Percentiles rank a stretch among this genome's conserved stretches.
Conservation (phyloP, 2,888 invertebrate genomes). For the Dione vanillae region DNA sequence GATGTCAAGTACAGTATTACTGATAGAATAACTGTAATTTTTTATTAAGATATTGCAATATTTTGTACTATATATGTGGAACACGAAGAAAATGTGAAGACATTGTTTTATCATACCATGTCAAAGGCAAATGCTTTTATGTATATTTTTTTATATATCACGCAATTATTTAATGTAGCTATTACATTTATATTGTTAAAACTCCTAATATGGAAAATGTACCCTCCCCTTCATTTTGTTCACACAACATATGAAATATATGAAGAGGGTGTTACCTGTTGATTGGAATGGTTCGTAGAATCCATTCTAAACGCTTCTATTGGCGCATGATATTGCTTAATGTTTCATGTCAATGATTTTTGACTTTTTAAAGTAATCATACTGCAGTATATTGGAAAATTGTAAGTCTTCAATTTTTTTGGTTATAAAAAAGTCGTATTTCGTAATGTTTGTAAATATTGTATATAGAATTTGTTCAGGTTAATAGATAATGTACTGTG, state of each 20-base stretch:
- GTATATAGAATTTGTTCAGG: slow-evolving; percentile 46
- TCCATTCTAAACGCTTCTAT: too few relatives aligned
- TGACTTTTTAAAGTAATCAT: background rate
- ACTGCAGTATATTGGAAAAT: background rate
- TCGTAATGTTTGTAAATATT: slow-evolving; percentile 43
- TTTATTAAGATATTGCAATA: background rate
- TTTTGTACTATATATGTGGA: background rate
- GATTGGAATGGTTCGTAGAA: background rate
- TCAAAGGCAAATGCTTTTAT: background rate
- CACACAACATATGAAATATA: too few relatives aligned
- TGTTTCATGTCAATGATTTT: background rate
- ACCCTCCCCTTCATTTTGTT: too few relatives aligned
- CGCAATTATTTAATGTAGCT: too few relatives aligned
- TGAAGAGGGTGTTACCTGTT: background rate
- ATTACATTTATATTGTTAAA: too few relatives aligned
- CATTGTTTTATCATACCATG: background rate
- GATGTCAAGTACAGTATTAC: slow-evolving; percentile 44
- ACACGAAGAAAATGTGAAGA: background rate
- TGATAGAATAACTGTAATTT: slow-evolving; percentile 32
- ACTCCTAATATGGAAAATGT: too few relatives aligned
- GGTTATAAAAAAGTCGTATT: slow-evolving; percentile 14
- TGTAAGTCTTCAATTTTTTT: slow-evolving; percentile 4
- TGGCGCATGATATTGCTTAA: too few relatives aligned
- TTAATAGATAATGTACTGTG: slow-evolving; percentile 49
- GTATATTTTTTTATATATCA: too few relatives aligned